Evolutionary conservation across 2,113 vertebrate species (phyloP).

Genomic region (Chinchilla lanigera): DNA sequence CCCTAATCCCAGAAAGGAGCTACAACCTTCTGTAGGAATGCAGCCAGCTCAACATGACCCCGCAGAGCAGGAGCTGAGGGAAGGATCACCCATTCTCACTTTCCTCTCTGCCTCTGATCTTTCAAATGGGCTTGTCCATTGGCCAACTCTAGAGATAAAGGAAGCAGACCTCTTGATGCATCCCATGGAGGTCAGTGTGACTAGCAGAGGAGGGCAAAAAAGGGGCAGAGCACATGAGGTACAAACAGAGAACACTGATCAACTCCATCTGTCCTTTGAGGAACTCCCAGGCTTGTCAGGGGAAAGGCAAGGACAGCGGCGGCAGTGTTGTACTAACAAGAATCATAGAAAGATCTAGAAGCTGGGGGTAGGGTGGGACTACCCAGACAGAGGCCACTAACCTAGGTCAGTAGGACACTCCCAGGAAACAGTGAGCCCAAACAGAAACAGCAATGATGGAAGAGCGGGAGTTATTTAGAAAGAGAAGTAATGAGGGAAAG

Average conservation of each 20-base stretch:
- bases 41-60: background rate
- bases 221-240: background rate
- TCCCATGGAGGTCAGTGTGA: background rate
- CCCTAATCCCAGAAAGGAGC: background rate
- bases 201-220: background rate
- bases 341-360: background rate
- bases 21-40: background rate
- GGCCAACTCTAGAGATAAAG: background rate
- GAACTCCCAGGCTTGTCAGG: background rate
- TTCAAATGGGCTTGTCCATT: background rate
- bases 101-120: background rate
- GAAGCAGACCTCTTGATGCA: background rate
- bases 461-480: background rate
- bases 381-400: background rate
- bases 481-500: background rate
- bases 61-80: background rate
- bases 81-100: background rate
- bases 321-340: background rate
- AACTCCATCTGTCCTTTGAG: background rate
- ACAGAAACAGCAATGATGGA: background rate
- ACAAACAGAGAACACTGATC: background rate
- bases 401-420: background rate
- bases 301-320: background rate
- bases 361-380: background rate
- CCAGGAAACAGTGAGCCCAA: background rate